Base-by-base conservation (phyloP, 2,888 invertebrate genomes). In the Polyploca ridens region DNA sequence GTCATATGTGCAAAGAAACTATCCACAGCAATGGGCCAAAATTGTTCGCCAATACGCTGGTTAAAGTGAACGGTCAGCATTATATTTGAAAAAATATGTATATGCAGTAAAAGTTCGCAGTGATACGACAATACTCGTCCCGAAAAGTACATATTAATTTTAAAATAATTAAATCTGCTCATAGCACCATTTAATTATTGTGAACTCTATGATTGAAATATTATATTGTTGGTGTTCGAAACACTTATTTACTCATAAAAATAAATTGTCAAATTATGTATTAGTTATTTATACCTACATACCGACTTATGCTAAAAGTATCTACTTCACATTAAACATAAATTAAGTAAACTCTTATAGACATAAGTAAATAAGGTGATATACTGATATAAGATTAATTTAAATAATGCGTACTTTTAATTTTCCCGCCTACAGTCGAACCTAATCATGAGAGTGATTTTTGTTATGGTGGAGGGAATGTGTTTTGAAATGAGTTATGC, bases 1-100 rank as follows among this genome's bases (percentile, higher is more conserved):
- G 13, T 95, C 96, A 19, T 96, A 96, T 88, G 96, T 97, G 64
- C 97, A 97, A 82, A 93, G 96, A 75, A 95, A 96, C 86, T 97
- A 95, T 82, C 97, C 97, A 7, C 96, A 96, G 78, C 97, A 97
- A 85, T 97, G 97, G 97, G 94, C 95, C 64, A 96, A 96, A 89
- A 95, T 97, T 73, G 94, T 97, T 27, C 95, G 96, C 81, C 96
- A 96, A 77, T 96, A 96, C 81, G 94, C 96, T 11, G 96, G 96
- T 67, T 95, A 85, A 81, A 8, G 19, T 10, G 10, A 7, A 16
- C 19, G 0, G 19, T 54, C n/a, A 10, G 7, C 8, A 10, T 16
- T 5, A 46, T 49, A 49, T 44, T 44, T 16, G 19, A 54, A 19
- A 19, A 41, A 41, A 41, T 41, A 2, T 16, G 8, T 19, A n/a